Conservation (phyloP, 1,140 invertebrate species). For the Oscheius sp. region DNA sequence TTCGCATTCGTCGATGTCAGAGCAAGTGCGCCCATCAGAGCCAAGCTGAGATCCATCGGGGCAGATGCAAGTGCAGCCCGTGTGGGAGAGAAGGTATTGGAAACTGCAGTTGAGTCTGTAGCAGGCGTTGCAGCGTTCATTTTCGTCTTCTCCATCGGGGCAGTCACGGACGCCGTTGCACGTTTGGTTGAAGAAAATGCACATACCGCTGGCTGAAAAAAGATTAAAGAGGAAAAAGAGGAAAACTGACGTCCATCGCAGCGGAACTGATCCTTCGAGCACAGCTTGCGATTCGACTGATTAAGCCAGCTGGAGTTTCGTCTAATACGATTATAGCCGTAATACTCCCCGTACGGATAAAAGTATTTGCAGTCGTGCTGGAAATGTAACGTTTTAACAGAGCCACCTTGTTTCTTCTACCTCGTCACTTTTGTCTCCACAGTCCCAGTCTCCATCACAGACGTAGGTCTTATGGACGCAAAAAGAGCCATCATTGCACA, state of each 20-base stretch:
- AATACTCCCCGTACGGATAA: not conserved
- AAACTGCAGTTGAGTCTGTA: slow-evolving; percentile 2
- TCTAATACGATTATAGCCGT: too few relatives aligned
- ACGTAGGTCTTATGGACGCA: slow-evolving; percentile 25
- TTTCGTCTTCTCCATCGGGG: slow-evolving; percentile 30
- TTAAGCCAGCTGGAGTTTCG: too few relatives aligned
- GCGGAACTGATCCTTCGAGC: not conserved
- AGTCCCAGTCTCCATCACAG: slow-evolving; percentile 27
- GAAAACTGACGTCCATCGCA: not conserved
- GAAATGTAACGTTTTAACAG: too few relatives aligned
- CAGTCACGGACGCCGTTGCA: slow-evolving; percentile 31
- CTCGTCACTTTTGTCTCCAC: slow-evolving; percentile 31
- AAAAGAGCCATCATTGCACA: not conserved
- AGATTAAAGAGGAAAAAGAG: too few relatives aligned
- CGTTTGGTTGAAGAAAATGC: slow-evolving; percentile 16
- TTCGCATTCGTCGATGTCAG: slow-evolving; percentile 21
- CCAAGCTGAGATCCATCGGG: slow-evolving; percentile 13
- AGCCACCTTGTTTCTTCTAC: too few relatives aligned
- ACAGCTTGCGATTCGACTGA: not conserved
- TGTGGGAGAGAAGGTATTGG: not conserved
- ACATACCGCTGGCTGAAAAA: not conserved
- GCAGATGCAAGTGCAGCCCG: slow-evolving; percentile 2
- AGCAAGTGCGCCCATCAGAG: slow-evolving; percentile 16
- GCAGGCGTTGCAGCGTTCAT: slow-evolving; percentile 13
- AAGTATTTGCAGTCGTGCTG: not conserved